Evolutionary conservation across 2,888 invertebrate species (phyloP).

Genomic region (Galerucella calmariensis): DNA sequence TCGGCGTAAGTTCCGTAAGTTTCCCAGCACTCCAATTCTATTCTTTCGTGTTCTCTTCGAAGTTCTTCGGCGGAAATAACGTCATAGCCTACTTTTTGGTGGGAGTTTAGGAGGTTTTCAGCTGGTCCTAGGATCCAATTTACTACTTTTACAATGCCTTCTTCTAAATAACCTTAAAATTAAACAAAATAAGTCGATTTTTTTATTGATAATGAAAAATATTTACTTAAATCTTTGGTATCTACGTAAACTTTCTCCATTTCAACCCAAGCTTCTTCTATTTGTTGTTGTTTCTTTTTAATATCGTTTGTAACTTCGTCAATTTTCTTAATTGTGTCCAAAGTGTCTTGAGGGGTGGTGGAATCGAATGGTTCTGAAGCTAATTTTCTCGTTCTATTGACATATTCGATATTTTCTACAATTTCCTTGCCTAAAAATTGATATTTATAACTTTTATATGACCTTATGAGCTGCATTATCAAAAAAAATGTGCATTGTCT

Average conservation of each 20-base stretch:
- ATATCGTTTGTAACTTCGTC: slow-evolving; percentile 70
- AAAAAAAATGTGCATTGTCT: not conserved
- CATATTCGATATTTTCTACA: slow-evolving; percentile 63
- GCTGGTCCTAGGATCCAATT: slow-evolving; percentile 84
- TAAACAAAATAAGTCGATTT: not conserved
- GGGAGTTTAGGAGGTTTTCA: slow-evolving; percentile 77
- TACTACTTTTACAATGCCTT: slow-evolving; percentile 76
- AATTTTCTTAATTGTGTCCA: slow-evolving; percentile 71
- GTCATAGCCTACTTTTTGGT: slow-evolving; percentile 79
- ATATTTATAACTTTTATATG: not conserved
- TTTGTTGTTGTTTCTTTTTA: slow-evolving; percentile 70
- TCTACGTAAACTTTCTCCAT: slow-evolving; percentile 71
- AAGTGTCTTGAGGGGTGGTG: slow-evolving; percentile 71
- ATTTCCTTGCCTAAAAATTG: slow-evolving; percentile 61
- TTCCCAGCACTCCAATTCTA: slow-evolving; percentile 82
- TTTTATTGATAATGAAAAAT: not conserved
- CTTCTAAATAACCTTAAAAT: slow-evolving; percentile 66
- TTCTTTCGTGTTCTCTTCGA: slow-evolving; percentile 77
- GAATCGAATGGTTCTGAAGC: slow-evolving; percentile 62
- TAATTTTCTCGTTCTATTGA: slow-evolving; percentile 62
- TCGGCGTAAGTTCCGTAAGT: slow-evolving; percentile 84
- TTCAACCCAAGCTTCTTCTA: slow-evolving; percentile 72
- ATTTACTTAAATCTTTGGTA: slow-evolving; percentile 69
- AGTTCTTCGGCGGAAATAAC: slow-evolving; percentile 78
- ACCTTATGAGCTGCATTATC: no score